These are phyloP conservation scores for Peromyscus aztecus DNA, from an alignment of 2,797 vertebrate species.

Conservation along the genomic window DNA sequence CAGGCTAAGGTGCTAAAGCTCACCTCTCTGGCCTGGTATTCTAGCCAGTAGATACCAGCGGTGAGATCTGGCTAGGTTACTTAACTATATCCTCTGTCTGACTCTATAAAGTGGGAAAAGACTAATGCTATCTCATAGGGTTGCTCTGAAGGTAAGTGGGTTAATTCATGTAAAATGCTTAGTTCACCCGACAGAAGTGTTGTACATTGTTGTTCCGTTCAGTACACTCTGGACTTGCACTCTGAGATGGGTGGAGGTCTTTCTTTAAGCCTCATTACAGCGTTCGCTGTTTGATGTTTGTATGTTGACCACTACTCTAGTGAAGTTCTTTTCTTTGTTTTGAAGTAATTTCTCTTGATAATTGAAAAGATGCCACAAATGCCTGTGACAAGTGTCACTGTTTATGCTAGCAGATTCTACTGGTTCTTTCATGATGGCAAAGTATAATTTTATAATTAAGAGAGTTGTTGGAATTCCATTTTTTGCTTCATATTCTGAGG, in stretches of 20 bases:
- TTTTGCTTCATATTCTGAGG: neutral
- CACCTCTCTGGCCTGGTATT: neutral
- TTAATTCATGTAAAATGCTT: conserved; percentile 3
- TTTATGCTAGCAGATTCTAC: neutral
- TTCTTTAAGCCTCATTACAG: neutral
- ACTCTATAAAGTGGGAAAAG: neutral
- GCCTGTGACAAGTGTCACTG: neutral
- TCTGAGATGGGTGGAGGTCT: neutral
- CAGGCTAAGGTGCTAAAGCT: neutral
- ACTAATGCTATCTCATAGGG: neutral
- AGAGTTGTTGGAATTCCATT: conserved; percentile 29
- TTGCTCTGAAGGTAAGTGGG: neutral
- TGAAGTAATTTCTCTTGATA: conserved; percentile 41
- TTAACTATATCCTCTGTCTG: neutral
- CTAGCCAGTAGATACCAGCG: neutral
- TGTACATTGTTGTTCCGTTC: neutral
- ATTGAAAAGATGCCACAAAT: conserved; percentile 13
- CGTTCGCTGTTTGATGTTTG: neutral
- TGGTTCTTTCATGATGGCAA: neutral
- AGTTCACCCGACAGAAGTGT: neutral
- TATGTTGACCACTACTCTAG: neutral
- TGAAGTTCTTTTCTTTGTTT: conserved; percentile 32
- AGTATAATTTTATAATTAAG: neutral
- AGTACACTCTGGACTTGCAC: neutral
- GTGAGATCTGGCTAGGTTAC: neutral